These are phyloP conservation scores for Triplophysa dalaica DNA, from an alignment of 2,113 vertebrate genomes.

Conservation along the genomic window DNA sequence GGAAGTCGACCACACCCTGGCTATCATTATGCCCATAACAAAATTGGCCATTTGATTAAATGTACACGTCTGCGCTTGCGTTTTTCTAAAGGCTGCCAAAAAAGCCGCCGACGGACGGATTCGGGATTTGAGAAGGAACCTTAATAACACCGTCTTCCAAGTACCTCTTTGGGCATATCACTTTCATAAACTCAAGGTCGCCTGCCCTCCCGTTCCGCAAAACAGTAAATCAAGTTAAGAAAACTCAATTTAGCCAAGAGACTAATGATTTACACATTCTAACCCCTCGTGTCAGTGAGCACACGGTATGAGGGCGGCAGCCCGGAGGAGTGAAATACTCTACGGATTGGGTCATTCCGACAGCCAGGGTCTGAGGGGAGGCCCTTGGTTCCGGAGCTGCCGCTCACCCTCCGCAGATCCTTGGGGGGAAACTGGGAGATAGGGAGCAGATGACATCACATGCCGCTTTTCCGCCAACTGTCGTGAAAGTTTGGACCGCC, in stretches of 20 bases:
- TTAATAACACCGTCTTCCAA: constrained; percentile 65
- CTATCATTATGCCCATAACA: not conserved
- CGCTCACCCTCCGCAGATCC: constrained; percentile 59
- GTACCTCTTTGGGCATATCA: constrained; percentile 64
- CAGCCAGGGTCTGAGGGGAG: constrained; percentile 56
- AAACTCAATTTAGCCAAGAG: constrained; percentile 57
- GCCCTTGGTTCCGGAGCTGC: constrained; percentile 44
- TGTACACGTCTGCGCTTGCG: not conserved
- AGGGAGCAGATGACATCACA: constrained; percentile 76
- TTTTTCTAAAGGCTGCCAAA: not conserved
- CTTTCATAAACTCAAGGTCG: constrained; percentile 54
- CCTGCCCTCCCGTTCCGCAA: constrained; percentile 58
- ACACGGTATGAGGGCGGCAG: constrained; percentile 38
- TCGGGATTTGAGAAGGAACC: constrained; percentile 62
- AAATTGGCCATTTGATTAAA: constrained; percentile 16
- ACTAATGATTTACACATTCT: constrained; percentile 70
- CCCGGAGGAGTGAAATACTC: constrained; percentile 67
- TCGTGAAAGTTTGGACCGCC: constrained; percentile 74
- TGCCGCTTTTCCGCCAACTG: constrained; percentile 68
- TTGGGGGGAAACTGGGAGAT: constrained; percentile 62
- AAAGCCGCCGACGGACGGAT: constrained; percentile 45
- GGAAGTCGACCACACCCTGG: constrained; percentile 38
- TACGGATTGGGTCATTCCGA: constrained; percentile 63
- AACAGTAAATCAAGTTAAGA: constrained; percentile 68
- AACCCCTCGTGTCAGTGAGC: constrained; percentile 65